These are phyloP conservation scores for Molossus molossus DNA, from an alignment of 2,797 vertebrate species.

Conservation along the genomic window DNA sequence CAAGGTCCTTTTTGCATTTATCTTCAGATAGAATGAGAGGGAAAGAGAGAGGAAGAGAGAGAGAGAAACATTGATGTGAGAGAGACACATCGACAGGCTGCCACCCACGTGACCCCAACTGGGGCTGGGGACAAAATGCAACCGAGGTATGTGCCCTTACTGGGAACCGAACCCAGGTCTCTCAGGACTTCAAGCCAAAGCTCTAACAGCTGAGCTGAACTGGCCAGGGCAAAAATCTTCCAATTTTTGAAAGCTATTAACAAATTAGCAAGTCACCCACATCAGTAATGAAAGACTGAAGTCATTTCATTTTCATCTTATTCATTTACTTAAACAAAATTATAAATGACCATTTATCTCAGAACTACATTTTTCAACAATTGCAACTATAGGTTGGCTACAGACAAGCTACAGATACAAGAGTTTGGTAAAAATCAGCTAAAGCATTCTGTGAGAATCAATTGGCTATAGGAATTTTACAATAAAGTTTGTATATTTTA, in stretches of 20 bases:
- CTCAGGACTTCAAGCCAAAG: too few relatives aligned
- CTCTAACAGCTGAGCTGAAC: too few relatives aligned
- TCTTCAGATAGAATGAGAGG: too few relatives aligned
- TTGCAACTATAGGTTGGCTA: background rate
- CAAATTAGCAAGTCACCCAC: constrained; percentile 34
- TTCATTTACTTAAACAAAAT: constrained; percentile 56
- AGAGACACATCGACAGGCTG: too few relatives aligned
- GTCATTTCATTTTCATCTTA: constrained; percentile 8
- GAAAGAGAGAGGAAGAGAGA: too few relatives aligned
- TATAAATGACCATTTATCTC: constrained; percentile 11
- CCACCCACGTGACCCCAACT: too few relatives aligned
- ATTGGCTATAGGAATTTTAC: background rate
- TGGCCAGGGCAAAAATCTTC: background rate
- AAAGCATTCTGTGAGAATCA: constrained; percentile 49
- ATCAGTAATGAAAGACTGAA: constrained; percentile 24
- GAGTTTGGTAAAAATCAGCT: constrained; percentile 34
- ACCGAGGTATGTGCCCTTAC: too few relatives aligned
- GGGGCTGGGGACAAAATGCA: too few relatives aligned
- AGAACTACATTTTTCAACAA: constrained; percentile 44
- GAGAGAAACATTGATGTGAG: background rate
- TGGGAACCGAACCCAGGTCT: too few relatives aligned
- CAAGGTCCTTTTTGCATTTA: too few relatives aligned
- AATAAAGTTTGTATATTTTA: background rate
- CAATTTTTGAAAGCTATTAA: constrained; percentile 57
- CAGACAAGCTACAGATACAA: background rate